Percentiles rank a stretch among this genome's conserved stretches.
Evolutionary conservation across 92 coral and sea anemone species (phyloP).

Genomic region (Ricordea florida): DNA sequence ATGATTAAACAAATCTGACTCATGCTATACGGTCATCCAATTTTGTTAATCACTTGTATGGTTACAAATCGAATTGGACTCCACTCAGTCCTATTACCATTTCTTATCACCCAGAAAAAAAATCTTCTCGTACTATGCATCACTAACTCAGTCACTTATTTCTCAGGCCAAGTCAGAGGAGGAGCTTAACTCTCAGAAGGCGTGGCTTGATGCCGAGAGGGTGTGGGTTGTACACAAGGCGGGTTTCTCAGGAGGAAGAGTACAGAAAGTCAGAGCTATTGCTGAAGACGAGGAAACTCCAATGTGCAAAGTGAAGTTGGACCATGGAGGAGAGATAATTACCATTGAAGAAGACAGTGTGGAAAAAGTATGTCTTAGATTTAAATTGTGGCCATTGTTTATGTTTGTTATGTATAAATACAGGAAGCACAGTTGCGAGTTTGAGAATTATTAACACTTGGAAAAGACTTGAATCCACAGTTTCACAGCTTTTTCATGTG

Average conservation of each 20-base stretch:
- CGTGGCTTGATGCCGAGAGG: slow-evolving; percentile 96
- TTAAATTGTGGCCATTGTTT: not conserved
- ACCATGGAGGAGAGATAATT: slow-evolving; percentile 96
- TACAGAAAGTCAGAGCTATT: slow-evolving; percentile 65
- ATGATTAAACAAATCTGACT: too few species aligned
- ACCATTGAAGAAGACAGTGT: slow-evolving; percentile 94
- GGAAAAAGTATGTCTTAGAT: slow-evolving; percentile 93
- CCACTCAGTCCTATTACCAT: too few species aligned
- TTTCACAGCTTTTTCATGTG: too few species aligned
- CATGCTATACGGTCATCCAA: too few species aligned
- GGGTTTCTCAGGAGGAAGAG: slow-evolving; percentile 96
- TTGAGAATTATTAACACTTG: not conserved
- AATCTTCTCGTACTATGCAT: too few species aligned
- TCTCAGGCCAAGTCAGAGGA: slow-evolving; percentile 89
- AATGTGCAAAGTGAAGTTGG: slow-evolving; percentile 92
- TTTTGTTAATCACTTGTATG: too few species aligned
- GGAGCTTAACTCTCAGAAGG: slow-evolving; percentile 93
- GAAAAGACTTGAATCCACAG: too few species aligned
- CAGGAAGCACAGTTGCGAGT: not conserved
- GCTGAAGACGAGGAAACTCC: slow-evolving; percentile 71
- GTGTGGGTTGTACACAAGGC: slow-evolving; percentile 99
- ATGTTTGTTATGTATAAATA: not conserved
- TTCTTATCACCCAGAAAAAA: too few species aligned
- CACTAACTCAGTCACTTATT: not conserved
- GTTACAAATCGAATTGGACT: too few species aligned